Conservation (phyloP, 1,140 invertebrate genomes). For the Meloidogyne hapla region DNA sequence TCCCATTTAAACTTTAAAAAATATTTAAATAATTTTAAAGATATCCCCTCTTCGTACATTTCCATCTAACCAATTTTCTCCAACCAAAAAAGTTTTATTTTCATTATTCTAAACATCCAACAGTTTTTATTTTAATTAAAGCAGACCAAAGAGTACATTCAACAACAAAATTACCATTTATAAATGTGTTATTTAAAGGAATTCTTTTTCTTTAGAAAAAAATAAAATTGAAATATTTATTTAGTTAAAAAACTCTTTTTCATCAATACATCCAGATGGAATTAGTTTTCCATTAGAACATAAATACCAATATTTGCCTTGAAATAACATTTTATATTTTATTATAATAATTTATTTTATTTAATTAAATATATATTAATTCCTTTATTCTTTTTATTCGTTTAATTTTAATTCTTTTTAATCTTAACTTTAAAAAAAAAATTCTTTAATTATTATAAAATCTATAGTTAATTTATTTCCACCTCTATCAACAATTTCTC, state of each 20-base stretch:
- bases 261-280: conserved; percentile 24
- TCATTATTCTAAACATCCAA: conserved; percentile 17
- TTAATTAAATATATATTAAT: background rate
- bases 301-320: conserved; percentile 20
- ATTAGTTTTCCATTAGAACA: conserved; percentile 13
- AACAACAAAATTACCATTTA: conserved; percentile 9
- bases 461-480: no score
- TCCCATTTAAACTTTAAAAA: conserved; percentile 9
- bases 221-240: background rate
- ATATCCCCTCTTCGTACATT: background rate
- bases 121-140: conserved; percentile 7
- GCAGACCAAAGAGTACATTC: conserved; percentile 5
- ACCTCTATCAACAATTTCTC: conserved; percentile 6
- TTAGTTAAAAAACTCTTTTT: background rate
- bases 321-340: no score
- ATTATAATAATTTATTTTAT: no score
- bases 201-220: background rate
- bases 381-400: background rate
- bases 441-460: background rate
- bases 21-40: background rate
- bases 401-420: no score
- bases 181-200: conserved; percentile 7
- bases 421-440: no score
- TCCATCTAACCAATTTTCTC: conserved; percentile 13
- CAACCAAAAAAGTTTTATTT: background rate